These are phyloP conservation scores for Corythaeola cristata DNA, from an alignment of 2,113 vertebrate species.

Conservation along the genomic window DNA sequence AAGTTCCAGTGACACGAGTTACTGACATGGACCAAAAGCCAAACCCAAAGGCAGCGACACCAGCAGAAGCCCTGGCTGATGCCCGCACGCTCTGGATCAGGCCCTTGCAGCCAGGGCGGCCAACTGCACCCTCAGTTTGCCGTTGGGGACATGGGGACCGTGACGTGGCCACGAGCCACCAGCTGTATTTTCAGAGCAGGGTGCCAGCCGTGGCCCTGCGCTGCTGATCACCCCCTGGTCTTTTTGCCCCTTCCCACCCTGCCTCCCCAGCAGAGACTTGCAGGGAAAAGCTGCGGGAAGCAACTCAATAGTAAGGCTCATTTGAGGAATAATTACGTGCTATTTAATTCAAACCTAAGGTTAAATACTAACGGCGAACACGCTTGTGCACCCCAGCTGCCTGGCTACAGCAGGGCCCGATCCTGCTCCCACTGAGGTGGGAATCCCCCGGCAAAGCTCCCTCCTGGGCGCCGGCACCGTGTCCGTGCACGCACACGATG, in stretches of 20 bases:
- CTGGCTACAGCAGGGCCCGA: not conserved
- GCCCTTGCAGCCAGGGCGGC: not conserved
- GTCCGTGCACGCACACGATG: not conserved
- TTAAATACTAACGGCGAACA: not conserved
- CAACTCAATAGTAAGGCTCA: not conserved
- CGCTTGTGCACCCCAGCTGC: rapidly evolving
- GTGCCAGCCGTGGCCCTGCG: rapidly evolving
- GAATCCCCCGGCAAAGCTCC: not conserved
- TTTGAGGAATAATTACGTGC: not conserved
- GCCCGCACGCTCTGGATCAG: not conserved
- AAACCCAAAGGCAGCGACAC: not conserved
- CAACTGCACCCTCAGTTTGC: rapidly evolving
- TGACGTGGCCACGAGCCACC: rapidly evolving
- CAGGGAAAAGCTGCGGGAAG: not conserved
- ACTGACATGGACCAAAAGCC: not conserved
- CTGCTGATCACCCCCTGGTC: not conserved
- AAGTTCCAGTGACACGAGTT: not conserved
- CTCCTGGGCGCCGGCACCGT: rapidly evolving
- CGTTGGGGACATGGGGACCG: not conserved
- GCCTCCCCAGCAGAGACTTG: not conserved
- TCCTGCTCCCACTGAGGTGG: not conserved
- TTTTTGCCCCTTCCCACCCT: not conserved
- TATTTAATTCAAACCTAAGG: not conserved
- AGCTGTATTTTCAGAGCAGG: not conserved
- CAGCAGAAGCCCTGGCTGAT: not conserved